Base-by-base conservation (phyloP, 1,140 invertebrate species). In the Ptiloglossa arizonensis region DNA sequence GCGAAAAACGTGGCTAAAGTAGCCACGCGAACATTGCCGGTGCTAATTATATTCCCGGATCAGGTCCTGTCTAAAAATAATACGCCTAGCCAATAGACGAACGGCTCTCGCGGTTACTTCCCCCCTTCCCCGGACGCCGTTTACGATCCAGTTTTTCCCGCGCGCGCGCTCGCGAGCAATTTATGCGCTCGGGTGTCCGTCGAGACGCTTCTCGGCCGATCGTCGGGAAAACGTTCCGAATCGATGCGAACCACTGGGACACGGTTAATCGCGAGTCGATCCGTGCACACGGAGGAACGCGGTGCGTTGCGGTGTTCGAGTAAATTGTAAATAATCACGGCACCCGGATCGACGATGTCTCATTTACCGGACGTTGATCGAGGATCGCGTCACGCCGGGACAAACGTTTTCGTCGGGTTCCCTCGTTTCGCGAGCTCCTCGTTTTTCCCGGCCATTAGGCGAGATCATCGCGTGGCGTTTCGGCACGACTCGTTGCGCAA, bases 101-200 rank as follows among this genome's bases (percentile, higher is more conserved):
- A 32, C 54, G n/a, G 27, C 52, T 5, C n/a, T n/a, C n/a, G n/a
- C 24, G 22, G 67, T 32, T 59, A 57, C n/a, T 54, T 48, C 38
- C 54, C 46, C 8, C n/a, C n/a, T n/a, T n/a, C n/a, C n/a, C n/a
- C n/a, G n/a, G 27, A 22, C 8, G 38, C 15, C 41, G 22, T 72
- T 72, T 19, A n/a, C 59, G 48, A 66, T 73, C 71, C 71, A 64
- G 60, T 66, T 73, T 32, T 41, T 64, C 48, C 48, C n/a, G n/a
- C n/a, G n/a, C n/a, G n/a, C n/a, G 29, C 13, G 4, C 0, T 15
- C n/a, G 19, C 48, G 46, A n/a, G n/a, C n/a, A n/a, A 73, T 73
- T 54, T 41, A 54, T 73, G 32, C 46, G 48, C 22, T 27, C 6
- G 22, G 3, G 32, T n/a, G 27, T 63, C 46, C 63, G 70, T 72